Conservation (phyloP, 1,140 invertebrate genomes). For the Cryptotermes secundus region DNA sequence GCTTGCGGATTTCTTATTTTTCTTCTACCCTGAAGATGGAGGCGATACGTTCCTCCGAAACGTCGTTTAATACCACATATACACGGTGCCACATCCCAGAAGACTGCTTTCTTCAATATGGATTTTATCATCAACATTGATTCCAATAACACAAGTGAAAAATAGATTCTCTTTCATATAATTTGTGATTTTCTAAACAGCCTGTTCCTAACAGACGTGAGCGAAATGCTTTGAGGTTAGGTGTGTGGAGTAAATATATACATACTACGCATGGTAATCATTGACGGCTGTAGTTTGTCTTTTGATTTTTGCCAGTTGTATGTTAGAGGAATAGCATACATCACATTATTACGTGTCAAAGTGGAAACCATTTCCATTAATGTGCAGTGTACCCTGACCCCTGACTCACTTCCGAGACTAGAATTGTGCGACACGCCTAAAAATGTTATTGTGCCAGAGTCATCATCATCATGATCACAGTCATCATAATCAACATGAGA, state of each 20-base stretch:
- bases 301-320: slow-evolving; percentile 16
- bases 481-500: not conserved
- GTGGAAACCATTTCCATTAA: slow-evolving; percentile 5
- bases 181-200: not conserved
- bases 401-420: not conserved
- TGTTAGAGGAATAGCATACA: not conserved
- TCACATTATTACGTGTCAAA: not conserved
- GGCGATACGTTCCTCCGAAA: no score
- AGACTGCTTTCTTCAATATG: no score
- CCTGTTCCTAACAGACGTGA: not conserved
- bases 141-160: no score
- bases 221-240: not conserved
- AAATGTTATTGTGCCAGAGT: not conserved
- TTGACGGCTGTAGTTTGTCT: not conserved
- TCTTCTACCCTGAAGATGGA: no score
- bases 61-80: no score
- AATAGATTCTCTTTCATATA: not conserved
- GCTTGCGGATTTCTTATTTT: no score
- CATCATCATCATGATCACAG: no score
- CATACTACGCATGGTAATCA: not conserved
- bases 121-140: no score
- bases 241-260: not conserved
- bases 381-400: not conserved
- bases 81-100: no score
- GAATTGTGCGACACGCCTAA: slow-evolving; percentile 8